Evolutionary conservation across 53 echinoderm and acorn worm genomes (phyloP).

Genomic region (Echinometra lucunter): DNA sequence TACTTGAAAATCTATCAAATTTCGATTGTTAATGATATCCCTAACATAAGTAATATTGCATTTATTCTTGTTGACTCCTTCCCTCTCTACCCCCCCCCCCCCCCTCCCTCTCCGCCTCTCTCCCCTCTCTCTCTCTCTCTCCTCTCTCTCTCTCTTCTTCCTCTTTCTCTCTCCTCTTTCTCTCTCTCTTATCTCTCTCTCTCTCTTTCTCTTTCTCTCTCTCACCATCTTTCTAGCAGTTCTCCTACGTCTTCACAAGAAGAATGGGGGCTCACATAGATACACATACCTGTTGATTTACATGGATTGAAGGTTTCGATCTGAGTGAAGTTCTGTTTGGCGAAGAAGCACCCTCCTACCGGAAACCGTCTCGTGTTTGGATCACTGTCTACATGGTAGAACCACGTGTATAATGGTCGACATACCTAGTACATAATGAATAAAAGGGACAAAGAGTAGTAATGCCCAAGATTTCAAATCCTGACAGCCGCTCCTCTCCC

Average conservation of each 20-base stretch:
- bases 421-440: neutral
- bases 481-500: too few species aligned
- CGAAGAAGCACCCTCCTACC: constrained; percentile 64
- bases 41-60: neutral
- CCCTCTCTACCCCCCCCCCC: neutral
- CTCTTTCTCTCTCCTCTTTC: neutral
- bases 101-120: neutral
- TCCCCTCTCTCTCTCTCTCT: neutral
- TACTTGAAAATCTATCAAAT: too few species aligned
- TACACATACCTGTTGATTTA: neutral
- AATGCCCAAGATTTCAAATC: too few species aligned
- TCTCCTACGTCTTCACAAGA: neutral
- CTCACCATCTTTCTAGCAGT: neutral
- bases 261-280: neutral
- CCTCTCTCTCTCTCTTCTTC: neutral
- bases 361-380: neutral
- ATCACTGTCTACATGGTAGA: neutral
- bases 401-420: neutral
- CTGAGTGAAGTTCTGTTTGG: constrained; percentile 56
- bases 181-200: neutral
- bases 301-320: constrained; percentile 54
- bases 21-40: neutral
- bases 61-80: neutral
- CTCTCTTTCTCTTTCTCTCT: neutral
- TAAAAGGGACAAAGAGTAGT: neutral